A percentile compares a stretch with the other conserved stretches of the same genome.
These are phyloP conservation scores for Lophius piscatorius DNA, from an alignment of 2,113 vertebrate species.

Conservation along the genomic window DNA sequence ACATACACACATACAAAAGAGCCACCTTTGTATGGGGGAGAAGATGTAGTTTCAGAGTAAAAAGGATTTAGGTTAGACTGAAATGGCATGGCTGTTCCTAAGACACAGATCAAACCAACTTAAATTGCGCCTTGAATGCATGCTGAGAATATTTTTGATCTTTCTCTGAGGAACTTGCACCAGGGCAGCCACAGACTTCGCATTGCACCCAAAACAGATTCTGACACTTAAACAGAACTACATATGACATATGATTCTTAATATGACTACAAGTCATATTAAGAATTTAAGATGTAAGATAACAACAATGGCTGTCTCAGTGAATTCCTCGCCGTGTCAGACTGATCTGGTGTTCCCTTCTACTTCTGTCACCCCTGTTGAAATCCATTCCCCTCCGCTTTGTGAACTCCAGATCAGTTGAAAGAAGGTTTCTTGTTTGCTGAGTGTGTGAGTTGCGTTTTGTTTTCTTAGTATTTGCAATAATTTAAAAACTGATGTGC, in stretches of 20 bases:
- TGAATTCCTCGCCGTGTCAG: constrained; percentile 21
- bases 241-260: too few relatives aligned
- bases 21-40: constrained; percentile 39
- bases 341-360: constrained; percentile 28
- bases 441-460: constrained; percentile 91
- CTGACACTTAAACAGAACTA: constrained; percentile 33
- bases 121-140: constrained; percentile 21
- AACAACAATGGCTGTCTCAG: constrained; percentile 23
- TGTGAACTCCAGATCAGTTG: constrained; percentile 68
- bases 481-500: constrained; percentile 89
- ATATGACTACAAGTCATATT: constrained; percentile 12
- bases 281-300: constrained; percentile 43
- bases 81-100: constrained; percentile 67
- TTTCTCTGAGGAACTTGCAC: constrained; percentile 38
- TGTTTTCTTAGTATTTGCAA: constrained; percentile 88
- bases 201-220: constrained; percentile 30
- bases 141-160: constrained; percentile 34
- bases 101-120: constrained; percentile 37
- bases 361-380: constrained; percentile 11
- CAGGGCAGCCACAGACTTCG: constrained; percentile 14
- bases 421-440: constrained; percentile 85
- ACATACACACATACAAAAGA: not conserved
- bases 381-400: constrained; percentile 18
- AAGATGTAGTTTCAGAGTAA: constrained; percentile 69
- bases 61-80: constrained; percentile 79